Base-by-base conservation (phyloP, 2,888 invertebrate species). In the Clitarchus hookeri region DNA sequence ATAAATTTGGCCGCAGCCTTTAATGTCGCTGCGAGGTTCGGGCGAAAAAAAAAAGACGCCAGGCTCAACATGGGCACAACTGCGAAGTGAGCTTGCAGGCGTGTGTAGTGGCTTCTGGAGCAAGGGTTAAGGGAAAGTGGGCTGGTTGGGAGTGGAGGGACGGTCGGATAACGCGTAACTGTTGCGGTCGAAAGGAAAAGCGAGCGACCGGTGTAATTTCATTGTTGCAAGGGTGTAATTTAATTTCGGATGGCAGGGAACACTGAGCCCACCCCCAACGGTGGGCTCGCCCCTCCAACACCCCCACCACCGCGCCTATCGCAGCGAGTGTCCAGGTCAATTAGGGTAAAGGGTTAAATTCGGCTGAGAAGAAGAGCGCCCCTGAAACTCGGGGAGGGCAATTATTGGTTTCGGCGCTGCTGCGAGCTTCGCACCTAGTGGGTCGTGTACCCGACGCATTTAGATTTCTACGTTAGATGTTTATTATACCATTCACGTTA, bases 211-310 rank as follows among this genome's bases (percentile, higher is more conserved):
- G 19, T 85, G 80, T 85, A 85, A 85, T 85, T 54, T 82, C 79
- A 53, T 85, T 85, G 82, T 80, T 85, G 80, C 54, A 36, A 53
- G 82, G 84, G 85, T 80, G 82, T 85, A 85, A 85, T 85, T 85
- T 85, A 82, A 85, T 85, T 85, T 79, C 80, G 79, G 79, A 53
- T 44, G 85, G 77, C 77, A 84, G 78, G 65, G 65, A 65, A n/a
- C 65, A 78, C 65, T n/a, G 84, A 44, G 53, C 44, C 26, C 80
- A 25, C 23, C 48, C 25, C 79, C 78, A 85, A 44, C 80, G 11
- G 48, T 44, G 48, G 48, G 54, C 82, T 80, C 80, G 27, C 85
- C 80, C 53, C 48, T 23, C 85, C 65, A 23, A 0, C 65, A 65
- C 65, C 23, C 65, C 65, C 19, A 53, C 3, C 53, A 2, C 19